phyloP scores from a whole-genome alignment of 2,113 vertebrate genomes.

The Campylomormyrus numenius region DNA sequence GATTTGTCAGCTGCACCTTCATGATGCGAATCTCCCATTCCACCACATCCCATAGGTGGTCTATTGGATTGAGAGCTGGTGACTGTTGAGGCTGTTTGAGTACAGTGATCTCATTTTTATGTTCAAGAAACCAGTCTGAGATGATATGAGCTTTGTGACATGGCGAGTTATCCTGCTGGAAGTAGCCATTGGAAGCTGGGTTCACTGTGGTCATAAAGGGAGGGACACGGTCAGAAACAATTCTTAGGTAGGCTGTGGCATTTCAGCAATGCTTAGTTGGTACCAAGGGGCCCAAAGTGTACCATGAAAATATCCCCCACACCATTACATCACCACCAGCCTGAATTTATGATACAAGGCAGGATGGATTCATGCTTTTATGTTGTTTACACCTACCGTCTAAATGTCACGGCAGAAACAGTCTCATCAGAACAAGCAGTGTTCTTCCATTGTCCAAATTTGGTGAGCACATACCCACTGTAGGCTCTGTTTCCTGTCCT shows the following conservation, averaged over 20 bases:
- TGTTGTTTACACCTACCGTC: neutral
- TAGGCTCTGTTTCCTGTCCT: too few species aligned
- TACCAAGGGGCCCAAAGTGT: neutral
- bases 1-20: neutral
- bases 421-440: neutral
- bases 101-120: neutral
- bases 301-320: neutral
- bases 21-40: neutral
- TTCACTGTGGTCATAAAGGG: neutral
- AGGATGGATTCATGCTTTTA: neutral
- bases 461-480: neutral
- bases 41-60: neutral
- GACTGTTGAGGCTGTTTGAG: neutral
- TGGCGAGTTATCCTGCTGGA: neutral
- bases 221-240: neutral
- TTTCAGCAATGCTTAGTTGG: neutral
- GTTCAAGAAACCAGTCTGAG: neutral
- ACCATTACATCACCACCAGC: neutral
- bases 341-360: neutral
- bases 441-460: neutral
- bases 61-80: neutral
- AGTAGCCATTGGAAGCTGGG: neutral
- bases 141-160: neutral
- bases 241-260: neutral
- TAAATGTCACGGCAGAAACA: neutral